Percentiles rank a stretch among this genome's conserved stretches.
phyloP scores from a whole-genome alignment of 2,113 vertebrate genomes.

The Neodontobutis hainanensis region DNA sequence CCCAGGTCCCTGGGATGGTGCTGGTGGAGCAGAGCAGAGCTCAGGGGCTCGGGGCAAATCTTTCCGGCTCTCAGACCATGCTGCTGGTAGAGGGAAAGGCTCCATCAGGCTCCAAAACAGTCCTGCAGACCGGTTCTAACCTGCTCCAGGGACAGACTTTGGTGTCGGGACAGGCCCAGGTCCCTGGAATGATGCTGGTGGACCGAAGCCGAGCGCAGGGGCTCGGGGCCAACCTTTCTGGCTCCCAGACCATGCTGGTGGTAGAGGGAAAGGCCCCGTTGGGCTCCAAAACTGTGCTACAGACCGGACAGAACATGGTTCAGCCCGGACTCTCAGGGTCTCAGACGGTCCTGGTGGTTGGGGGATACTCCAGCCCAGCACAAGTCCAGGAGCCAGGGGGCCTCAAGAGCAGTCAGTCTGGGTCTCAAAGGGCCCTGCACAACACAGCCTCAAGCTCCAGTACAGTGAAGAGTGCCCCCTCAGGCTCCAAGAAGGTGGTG shows the following conservation, averaged over 20 bases:
- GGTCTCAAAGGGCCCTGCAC: conserved; percentile 31
- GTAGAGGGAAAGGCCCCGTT: conserved; percentile 54
- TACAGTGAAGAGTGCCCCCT: conserved; percentile 10
- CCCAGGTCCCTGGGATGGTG: conserved; percentile 34
- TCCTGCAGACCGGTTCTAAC: conserved; percentile 39
- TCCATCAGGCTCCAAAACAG: conserved; percentile 37
- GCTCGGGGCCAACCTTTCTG: conserved; percentile 37
- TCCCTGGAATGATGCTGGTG: conserved; percentile 53
- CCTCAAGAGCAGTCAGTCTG: conserved; percentile 24
- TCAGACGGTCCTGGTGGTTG: conserved; percentile 54
- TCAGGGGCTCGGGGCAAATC: conserved; percentile 12
- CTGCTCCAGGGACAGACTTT: conserved; percentile 12
- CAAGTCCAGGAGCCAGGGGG: conserved; percentile 29
- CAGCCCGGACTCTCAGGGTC: conserved; percentile 46
- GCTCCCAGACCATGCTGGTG: conserved; percentile 66
- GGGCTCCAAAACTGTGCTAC: conserved; percentile 41
- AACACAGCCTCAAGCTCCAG: conserved; percentile 28
- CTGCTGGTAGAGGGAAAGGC: conserved; percentile 59
- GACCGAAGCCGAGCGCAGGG: conserved; percentile 14
- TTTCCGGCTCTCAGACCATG: conserved; percentile 63
- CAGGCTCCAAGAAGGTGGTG: conserved; percentile 17
- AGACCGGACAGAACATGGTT: conserved; percentile 41
- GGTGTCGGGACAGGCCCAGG: conserved; percentile 3
- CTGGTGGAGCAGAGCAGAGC: conserved; percentile 33
- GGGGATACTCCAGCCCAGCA: conserved; percentile 24